A percentile compares a stretch with the other conserved stretches of the same genome.
Conservation (phyloP, 1,140 invertebrate genomes). For the Brachionus manjavacas region DNA sequence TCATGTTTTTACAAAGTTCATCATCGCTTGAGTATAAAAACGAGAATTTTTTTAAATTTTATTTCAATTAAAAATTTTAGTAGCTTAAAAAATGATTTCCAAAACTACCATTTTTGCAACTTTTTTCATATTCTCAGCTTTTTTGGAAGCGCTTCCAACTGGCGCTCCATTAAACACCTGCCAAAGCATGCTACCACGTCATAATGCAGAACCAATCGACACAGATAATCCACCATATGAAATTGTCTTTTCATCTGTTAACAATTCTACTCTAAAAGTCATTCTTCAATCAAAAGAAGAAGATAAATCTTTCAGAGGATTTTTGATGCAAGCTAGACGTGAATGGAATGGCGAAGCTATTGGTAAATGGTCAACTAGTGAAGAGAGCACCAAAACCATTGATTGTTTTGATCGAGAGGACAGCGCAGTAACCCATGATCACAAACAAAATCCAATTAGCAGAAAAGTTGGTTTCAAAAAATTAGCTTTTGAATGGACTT, state of each 20-base stretch:
- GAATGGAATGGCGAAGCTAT: not conserved
- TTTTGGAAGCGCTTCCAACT: not conserved
- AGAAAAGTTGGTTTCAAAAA: not conserved
- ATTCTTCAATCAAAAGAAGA: not conserved
- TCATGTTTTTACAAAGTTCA: not conserved
- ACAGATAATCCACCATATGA: not conserved
- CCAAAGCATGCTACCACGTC: not conserved
- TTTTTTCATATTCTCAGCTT: not conserved
- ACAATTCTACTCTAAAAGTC: not conserved
- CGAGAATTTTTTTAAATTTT: not conserved
- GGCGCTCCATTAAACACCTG: not conserved
- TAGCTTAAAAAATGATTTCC: constrained; percentile 11
- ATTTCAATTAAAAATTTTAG: not conserved
- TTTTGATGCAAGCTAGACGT: constrained; percentile 25
- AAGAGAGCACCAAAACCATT: not conserved
- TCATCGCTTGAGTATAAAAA: not conserved
- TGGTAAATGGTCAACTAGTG: not conserved
- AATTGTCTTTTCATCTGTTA: not conserved
- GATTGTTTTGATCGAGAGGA: constrained; percentile 11
- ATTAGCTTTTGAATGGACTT: not conserved
- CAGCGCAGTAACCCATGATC: constrained; percentile 3
- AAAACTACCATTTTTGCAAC: not conserved
- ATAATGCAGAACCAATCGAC: not conserved
- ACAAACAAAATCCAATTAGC: not conserved
- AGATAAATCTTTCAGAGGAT: not conserved